Percentiles rank a stretch among this genome's conserved stretches.
Evolutionary conservation across 2,797 vertebrate species (phyloP).

Genomic region (Enteromius trimaculatus): DNA sequence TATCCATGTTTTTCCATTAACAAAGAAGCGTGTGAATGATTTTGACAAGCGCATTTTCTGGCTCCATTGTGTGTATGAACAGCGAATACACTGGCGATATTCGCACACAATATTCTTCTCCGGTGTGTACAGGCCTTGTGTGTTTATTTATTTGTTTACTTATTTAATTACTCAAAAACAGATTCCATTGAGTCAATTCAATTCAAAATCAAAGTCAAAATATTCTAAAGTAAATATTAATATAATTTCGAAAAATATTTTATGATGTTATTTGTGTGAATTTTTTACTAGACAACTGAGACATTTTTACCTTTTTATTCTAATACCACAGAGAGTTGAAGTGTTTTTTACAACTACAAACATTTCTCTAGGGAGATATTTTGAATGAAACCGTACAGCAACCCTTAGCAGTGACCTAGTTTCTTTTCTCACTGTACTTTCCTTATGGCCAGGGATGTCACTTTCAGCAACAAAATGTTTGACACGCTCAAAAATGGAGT

Average conservation of each 20-base stretch:
- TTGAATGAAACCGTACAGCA: slow-evolving; percentile 2
- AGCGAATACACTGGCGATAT: too few relatives aligned
- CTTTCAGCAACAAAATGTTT: slow-evolving; percentile 32
- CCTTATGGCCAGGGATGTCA: not conserved
- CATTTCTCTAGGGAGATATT: not conserved
- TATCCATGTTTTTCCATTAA: too few relatives aligned
- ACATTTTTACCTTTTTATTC: not conserved
- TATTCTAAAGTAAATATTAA: not conserved
- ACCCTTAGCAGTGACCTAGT: slow-evolving; percentile 19
- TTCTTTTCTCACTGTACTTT: not conserved
- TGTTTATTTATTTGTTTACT: not conserved
- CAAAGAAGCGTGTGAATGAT: too few relatives aligned
- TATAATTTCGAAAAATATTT: not conserved
- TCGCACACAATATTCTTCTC: too few relatives aligned
- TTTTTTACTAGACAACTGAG: not conserved
- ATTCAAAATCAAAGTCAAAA: not conserved
- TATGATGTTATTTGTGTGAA: not conserved
- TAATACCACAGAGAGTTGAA: not conserved
- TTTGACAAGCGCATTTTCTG: too few relatives aligned
- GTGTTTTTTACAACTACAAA: not conserved
- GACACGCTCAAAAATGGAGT: not conserved
- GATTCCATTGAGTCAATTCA: not conserved
- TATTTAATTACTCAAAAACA: not conserved
- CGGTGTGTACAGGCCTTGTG: too few relatives aligned
- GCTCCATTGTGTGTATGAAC: too few relatives aligned